Percentiles rank a stretch among this genome's conserved stretches.
phyloP scores from a whole-genome alignment of 2,113 vertebrate genomes.

The Fulmarus glacialis region DNA sequence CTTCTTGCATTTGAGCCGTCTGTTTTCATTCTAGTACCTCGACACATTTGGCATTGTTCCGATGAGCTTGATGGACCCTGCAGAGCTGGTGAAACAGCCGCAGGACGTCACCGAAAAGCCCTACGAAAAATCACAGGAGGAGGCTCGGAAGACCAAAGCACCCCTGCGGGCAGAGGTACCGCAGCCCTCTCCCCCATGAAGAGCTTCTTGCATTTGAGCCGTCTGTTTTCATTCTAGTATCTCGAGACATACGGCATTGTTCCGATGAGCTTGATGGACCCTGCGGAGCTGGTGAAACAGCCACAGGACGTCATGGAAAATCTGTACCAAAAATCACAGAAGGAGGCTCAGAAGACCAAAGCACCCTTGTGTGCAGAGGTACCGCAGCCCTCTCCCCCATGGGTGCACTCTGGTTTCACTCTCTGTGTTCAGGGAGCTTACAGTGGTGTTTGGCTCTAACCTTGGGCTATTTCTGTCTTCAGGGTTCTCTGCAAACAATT shows the following conservation, averaged over 20 bases:
- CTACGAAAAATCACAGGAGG: conserved; percentile 73
- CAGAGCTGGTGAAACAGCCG: conserved; percentile 77
- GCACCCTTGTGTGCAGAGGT: conserved; percentile 30
- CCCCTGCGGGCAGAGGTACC: conserved; percentile 22
- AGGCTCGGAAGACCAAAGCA: conserved; percentile 16
- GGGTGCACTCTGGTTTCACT: too few relatives aligned
- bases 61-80: too few relatives aligned
- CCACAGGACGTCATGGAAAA: conserved; percentile 86
- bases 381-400: background rate
- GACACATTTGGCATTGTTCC: conserved; percentile 83
- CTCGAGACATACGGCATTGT: conserved; percentile 86
- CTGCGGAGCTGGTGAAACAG: conserved; percentile 70
- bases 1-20: background rate
- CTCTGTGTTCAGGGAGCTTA: background rate
- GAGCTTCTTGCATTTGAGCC: background rate
- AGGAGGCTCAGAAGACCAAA: conserved; percentile 51
- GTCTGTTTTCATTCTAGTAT: conserved; percentile 71
- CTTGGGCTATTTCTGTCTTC: background rate
- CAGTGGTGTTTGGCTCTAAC: background rate
- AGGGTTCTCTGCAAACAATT: background rate
- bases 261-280: too few relatives aligned
- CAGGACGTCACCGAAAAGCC: conserved; percentile 89
- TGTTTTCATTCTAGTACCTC: conserved; percentile 76
- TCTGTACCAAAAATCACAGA: conserved; percentile 76
- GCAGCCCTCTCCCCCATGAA: background rate